A percentile compares a stretch with the other conserved stretches of the same genome.
Evolutionary conservation across 1,140 invertebrate genomes (phyloP).

Genomic region (Brachionus sp.): DNA sequence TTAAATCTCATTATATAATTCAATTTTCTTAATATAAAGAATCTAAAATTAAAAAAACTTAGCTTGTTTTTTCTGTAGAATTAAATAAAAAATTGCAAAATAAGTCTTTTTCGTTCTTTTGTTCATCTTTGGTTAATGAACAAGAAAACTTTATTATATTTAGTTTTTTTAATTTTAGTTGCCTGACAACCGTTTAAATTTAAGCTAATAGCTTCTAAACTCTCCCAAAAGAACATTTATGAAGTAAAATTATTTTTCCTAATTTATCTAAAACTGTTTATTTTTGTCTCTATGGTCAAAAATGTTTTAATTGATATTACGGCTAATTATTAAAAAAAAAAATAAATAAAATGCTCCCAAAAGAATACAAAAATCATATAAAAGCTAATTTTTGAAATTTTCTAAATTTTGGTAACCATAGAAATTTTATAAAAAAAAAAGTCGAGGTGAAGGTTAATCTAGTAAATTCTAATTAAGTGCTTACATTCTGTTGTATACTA

Average conservation of each 20-base stretch:
- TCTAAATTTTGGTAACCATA: slow-evolving; percentile 2
- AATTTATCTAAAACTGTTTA: neutral
- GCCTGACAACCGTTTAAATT: slow-evolving; percentile 32
- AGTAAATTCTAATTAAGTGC: slow-evolving; percentile 12
- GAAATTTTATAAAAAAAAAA: neutral
- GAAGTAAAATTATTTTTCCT: neutral
- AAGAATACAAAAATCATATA: neutral
- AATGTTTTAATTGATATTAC: neutral
- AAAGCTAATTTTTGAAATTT: slow-evolving; percentile 26
- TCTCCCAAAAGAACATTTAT: slow-evolving; percentile 33
- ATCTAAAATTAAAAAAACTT: neutral
- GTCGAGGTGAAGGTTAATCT: slow-evolving; percentile 28
- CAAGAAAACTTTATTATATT: neutral
- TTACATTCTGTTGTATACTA: neutral
- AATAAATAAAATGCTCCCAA: slow-evolving; percentile 13
- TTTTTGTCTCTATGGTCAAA: neutral
- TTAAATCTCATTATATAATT: slow-evolving; percentile 3
- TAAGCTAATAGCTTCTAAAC: neutral
- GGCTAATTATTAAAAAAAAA: neutral
- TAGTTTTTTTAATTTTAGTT: neutral
- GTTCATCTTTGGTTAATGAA: neutral
- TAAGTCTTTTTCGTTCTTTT: slow-evolving; percentile 15
- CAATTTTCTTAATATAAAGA: neutral
- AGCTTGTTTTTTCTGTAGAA: neutral
- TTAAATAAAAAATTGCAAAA: slow-evolving; percentile 29